Evolutionary conservation across 2,888 invertebrate genomes (phyloP).

Genomic region (Conops quadrifasciatus): DNA sequence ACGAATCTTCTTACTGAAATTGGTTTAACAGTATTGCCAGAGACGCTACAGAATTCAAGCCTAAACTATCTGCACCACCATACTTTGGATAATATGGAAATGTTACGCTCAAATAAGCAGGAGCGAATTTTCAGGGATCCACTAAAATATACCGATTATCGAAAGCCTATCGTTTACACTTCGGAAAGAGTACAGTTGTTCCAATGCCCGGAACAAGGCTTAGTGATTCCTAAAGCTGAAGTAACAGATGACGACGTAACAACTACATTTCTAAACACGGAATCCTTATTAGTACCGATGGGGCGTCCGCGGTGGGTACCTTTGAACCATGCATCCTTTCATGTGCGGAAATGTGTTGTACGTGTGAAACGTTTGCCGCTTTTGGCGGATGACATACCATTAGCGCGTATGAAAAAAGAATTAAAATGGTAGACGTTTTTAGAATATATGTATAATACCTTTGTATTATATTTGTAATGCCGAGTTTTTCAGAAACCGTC

Average conservation of each 20-base stretch:
- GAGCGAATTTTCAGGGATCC: no score
- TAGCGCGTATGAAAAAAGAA: conserved; percentile 38
- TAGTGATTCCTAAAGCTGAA: background rate
- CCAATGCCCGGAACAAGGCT: no score
- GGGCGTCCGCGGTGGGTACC: conserved; percentile 37
- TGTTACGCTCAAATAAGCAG: no score
- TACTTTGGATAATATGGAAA: no score
- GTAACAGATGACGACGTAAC: background rate
- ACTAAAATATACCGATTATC: no score
- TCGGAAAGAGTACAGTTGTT: no score
- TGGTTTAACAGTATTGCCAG: conserved; percentile 39
- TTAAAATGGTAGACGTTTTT: conserved; percentile 1
- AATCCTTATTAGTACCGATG: conserved; percentile 37
- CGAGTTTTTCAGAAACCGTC: no score
- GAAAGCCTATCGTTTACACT: no score
- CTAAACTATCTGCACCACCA: no score
- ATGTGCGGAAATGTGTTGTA: conserved; percentile 44
- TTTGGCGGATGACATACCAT: conserved; percentile 43
- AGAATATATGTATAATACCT: background rate
- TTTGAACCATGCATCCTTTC: conserved; percentile 40
- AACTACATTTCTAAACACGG: no score
- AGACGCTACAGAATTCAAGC: background rate
- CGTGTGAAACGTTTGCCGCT: conserved; percentile 44
- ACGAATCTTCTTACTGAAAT: conserved; percentile 47
- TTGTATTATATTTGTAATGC: background rate